Evolutionary conservation across 1,140 invertebrate species (phyloP), one percentile per base, ranked within the genome.

Genomic region (Bombus superbus): DNA sequence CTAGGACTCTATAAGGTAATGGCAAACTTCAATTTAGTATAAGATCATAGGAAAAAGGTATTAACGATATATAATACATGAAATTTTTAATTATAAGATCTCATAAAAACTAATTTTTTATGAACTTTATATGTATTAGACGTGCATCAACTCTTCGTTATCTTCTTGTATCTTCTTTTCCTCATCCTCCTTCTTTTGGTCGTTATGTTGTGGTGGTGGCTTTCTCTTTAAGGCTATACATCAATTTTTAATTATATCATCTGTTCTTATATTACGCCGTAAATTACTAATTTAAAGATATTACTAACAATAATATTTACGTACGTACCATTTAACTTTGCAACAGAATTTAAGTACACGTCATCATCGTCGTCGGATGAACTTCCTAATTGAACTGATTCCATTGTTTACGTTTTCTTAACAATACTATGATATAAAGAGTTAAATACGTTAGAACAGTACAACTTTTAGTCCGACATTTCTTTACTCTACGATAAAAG

Each of bases 291-390:
- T 53, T 66, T 28, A 22, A 8, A 25, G 44, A 38, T 10, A 44
- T 47, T 32, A 53, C 68, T 42, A 47, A 40, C n/a, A 77, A 57
- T 44, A 57, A 32, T 25, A 25, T 77, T 15, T 32, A 2, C 28
- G 32, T 18, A 32, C 2, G 44, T 87, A 92, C 92, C 91, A 85
- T 87, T 92, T 2, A 92, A 75, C 13, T 71, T 86, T 35, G 81
- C 84, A 71, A 83, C 92, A 66, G 86, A 83, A 87, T 89, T 92
- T 53, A 89, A 53, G 66, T 92, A 92, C 13, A 86, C 15, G 77
- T 92, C 87, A 44, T 91, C 85, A 3, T 92, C 92, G 59, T 92
- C 90, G 0, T 89, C 91, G 1, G 91, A 91, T 35, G 91, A 92
- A 77, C 68, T 90, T 28, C 42, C 59, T 25, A 81, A 6, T 38